phyloP scores from a whole-genome alignment of 2,113 vertebrate species.

The Casuarius casuarius region DNA sequence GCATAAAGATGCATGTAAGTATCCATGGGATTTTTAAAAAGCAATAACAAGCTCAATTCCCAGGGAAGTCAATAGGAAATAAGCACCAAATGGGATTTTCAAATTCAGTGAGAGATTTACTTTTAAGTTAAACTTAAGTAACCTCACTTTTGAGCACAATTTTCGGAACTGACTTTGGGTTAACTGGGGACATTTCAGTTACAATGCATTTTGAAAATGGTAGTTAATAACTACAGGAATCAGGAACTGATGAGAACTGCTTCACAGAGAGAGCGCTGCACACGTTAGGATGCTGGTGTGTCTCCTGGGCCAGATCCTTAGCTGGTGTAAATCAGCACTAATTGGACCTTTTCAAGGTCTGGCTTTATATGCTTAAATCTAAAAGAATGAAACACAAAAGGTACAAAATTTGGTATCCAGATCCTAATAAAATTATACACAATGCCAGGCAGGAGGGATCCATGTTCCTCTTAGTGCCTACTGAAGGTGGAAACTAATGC shows the following conservation, averaged over 20 bases:
- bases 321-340: neutral
- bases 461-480: neutral
- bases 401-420: neutral
- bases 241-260: neutral
- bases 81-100: neutral
- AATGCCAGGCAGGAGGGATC: neutral
- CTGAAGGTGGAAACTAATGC: neutral
- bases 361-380: neutral
- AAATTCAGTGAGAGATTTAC: neutral
- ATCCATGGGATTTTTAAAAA: neutral
- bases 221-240: neutral
- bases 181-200: neutral
- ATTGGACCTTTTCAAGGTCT: neutral
- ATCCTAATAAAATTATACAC: neutral
- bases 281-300: rapidly evolving
- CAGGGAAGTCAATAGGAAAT: neutral
- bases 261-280: neutral
- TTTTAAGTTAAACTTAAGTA: neutral
- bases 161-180: neutral
- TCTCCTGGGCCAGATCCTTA: neutral
- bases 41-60: neutral
- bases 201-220: neutral
- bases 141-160: neutral
- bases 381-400: neutral
- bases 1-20: neutral